Conservation (phyloP, 2,797 vertebrate species). For the Sciurus carolinensis region DNA sequence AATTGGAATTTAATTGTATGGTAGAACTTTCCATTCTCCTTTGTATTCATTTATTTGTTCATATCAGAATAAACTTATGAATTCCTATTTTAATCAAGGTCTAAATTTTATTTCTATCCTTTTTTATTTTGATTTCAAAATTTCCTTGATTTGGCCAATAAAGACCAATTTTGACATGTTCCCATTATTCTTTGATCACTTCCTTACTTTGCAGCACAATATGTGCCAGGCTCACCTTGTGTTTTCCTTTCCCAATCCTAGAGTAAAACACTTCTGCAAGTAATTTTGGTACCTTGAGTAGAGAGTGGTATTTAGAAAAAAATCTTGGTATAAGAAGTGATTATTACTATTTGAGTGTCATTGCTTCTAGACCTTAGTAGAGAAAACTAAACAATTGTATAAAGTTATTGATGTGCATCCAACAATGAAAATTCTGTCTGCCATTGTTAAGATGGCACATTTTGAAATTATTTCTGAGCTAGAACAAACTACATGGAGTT, state of each 20-base stretch:
- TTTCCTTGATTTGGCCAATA: neutral
- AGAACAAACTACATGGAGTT: neutral
- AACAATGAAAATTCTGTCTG: neutral
- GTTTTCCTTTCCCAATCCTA: neutral
- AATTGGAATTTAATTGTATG: neutral
- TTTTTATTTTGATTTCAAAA: conserved; percentile 2
- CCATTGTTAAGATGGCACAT: neutral
- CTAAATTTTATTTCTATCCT: neutral
- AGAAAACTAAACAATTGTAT: neutral
- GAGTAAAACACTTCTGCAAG: neutral
- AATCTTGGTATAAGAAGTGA: neutral
- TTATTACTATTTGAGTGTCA: neutral
- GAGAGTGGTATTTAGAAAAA: neutral
- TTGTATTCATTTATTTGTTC: neutral
- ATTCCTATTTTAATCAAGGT: neutral
- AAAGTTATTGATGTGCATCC: neutral
- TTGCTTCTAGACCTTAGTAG: neutral
- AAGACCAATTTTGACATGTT: neutral
- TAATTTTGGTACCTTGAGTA: neutral
- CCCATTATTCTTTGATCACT: neutral
- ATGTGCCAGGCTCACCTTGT: neutral
- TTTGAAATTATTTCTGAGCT: conserved; percentile 13
- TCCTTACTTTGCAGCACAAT: neutral
- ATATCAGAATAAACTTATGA: neutral
- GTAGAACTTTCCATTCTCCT: neutral